These are phyloP conservation scores for Symphodus melops DNA, from an alignment of 2,113 vertebrate genomes.

Conservation along the genomic window DNA sequence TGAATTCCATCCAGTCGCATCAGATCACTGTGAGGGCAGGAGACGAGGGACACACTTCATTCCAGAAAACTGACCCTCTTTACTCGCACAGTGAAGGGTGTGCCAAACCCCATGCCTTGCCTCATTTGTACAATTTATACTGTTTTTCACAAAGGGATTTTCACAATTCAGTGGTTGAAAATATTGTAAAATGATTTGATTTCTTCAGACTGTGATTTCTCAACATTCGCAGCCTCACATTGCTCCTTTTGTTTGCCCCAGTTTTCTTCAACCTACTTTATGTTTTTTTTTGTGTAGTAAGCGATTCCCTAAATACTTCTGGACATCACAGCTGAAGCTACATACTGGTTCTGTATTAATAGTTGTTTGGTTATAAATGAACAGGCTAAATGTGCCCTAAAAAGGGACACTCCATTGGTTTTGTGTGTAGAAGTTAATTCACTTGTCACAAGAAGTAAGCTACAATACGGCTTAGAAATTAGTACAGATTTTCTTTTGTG, in stretches of 20 bases:
- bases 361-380: slow-evolving; percentile 14
- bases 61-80: slow-evolving; percentile 47
- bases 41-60: slow-evolving; percentile 55
- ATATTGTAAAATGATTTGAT: not conserved
- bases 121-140: slow-evolving; percentile 2
- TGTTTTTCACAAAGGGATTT: not conserved
- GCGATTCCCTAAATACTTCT: slow-evolving; percentile 14
- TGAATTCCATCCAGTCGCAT: slow-evolving; percentile 63
- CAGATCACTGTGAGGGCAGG: slow-evolving; percentile 61
- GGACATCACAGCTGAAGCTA: slow-evolving; percentile 7
- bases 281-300: not conserved
- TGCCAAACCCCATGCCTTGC: not conserved
- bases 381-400: slow-evolving; percentile 1
- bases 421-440: slow-evolving; percentile 8
- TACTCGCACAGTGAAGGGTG: not conserved
- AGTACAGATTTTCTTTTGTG: not conserved
- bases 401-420: not conserved
- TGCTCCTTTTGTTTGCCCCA: slow-evolving; percentile 29
- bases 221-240: slow-evolving; percentile 4
- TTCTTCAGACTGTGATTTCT: not conserved
- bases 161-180: not conserved
- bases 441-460: not conserved
- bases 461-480: not conserved
- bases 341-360: slow-evolving; percentile 22
- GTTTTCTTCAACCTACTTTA: slow-evolving; percentile 47